Conservation (phyloP, 2,797 vertebrate genomes). For the Emydoidea blandingii region DNA sequence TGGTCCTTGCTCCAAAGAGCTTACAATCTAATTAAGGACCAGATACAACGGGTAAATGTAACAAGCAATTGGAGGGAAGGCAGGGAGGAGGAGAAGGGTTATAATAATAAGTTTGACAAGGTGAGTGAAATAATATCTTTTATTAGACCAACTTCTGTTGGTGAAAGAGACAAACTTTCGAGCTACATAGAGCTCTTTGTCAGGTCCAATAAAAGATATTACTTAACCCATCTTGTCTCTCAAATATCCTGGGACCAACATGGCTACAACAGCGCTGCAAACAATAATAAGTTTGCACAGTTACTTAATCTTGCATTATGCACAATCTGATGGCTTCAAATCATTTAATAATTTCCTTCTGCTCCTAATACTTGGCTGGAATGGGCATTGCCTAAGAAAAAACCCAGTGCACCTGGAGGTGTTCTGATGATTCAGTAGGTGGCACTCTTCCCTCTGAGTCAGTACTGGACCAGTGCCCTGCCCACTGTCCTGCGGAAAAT, state of each 20-base stretch:
- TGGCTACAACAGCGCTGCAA: background rate
- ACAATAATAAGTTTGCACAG: background rate
- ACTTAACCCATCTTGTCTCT: background rate
- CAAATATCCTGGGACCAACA: background rate
- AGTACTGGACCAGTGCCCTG: background rate
- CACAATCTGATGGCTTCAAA: background rate
- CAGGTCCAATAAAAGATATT: background rate
- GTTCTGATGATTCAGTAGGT: too few relatives aligned
- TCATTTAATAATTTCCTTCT: background rate
- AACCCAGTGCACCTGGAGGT: background rate
- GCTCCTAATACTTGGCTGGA: background rate
- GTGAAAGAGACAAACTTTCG: background rate
- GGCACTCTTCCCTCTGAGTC: background rate
- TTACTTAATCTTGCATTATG: background rate
- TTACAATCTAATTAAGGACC: background rate
- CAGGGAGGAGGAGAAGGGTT: background rate
- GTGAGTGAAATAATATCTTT: background rate
- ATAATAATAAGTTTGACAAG: background rate
- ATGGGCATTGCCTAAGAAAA: background rate
- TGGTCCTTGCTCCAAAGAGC: background rate
- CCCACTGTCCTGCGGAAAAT: background rate
- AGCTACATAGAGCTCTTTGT: background rate
- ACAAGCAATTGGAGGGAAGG: background rate
- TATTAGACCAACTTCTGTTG: background rate
- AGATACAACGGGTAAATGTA: background rate